Evolutionary conservation across 2,113 vertebrate genomes (phyloP), one percentile per base, ranked within the genome.

Genomic region (Anoplopoma fimbria): DNA sequence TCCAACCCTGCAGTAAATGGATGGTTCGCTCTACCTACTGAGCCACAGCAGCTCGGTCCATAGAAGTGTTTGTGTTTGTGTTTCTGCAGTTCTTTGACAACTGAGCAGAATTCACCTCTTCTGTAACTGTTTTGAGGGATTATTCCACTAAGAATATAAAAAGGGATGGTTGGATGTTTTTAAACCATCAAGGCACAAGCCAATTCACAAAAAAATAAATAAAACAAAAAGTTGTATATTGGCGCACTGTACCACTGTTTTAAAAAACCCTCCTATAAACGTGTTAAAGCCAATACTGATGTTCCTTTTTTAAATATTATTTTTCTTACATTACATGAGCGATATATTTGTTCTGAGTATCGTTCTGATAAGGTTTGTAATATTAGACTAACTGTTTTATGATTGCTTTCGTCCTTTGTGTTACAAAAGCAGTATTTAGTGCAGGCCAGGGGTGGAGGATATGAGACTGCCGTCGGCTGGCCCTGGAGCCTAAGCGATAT

Each of bases 401-500:
- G 0, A 33, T 27, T 36, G 13, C 14, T 60, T 42, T 57, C 14
- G 29, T 40, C 40, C 61, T 76, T 5, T 31, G 57, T 83, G 75
- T 82, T 83, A 83, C 36, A 33, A 45, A 67, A 74, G 76, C 36
- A 40, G 34, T 77, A 5, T 76, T 82, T 89, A 77, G 70, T 49
- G 40, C 72, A 76, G 82, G 71, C 51, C 73, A 80, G 23, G 65
- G 69, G 61, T 76, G 79, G 73, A 29, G 29, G 75, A 82, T 87
- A 78, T 84, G 19, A 86, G 84, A 45, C 72, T 45, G 79, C 36
- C 47, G 42, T 70, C 2, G 4, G 13, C 72, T 75, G 69, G 67
- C 77, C 87, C 77, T 57, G 36, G 51, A 91, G 83, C 79, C 85
- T 82, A 82, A 83, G 78, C 25, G 63, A 88, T 92, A 91, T 88